Base-by-base conservation (phyloP, 2,113 vertebrate genomes). In the Nothobranchius kuhntae region DNA sequence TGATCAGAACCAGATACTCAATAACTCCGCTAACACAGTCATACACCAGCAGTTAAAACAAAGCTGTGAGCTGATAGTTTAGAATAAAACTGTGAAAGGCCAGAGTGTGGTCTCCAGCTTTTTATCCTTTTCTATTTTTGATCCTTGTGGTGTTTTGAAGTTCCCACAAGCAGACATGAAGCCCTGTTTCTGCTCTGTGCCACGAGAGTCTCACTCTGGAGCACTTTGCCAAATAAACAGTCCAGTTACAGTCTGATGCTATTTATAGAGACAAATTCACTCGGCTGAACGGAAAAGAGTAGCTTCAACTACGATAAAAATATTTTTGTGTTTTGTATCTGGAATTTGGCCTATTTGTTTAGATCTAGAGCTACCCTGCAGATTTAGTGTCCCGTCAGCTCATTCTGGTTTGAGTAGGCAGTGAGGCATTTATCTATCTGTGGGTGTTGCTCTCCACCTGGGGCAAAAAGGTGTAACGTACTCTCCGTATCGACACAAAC, bases 401-500 rank as follows among this genome's bases (percentile, higher is more conserved):
- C 44, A 15, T 66, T 51, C 17, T 9, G 52, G 67, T 17, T 72
- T 38, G 62, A 59, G 48, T 24, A 55, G 61, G 35, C 13, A 1
- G 51, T 53, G 50, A 75, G 53, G 50, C 61, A 78, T 82, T 76
- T 73, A 71, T 82, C 83, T 67, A 17, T 66, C 40, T 63, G 21
- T 21, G 4, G 30, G 53, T 72, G 51, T 79, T 68, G 58, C 35
- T 74, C 51, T 53, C 58, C 64, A 69, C 80, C 69, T 65, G 66
- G 24, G 81, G 72, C 21, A 61, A 60, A 70, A 63, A 59, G 48
- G 57, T 55, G 0, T 61, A 42, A 79, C 63, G 17, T 73, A 67
- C 68, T 65, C 45, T 30, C 64, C 84, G 84, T 85, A 36, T 24
- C 55, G 69, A 65, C 69, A 75, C 77, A 86, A 86, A 81, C 77